A percentile compares a stretch with the other conserved stretches of the same genome.
phyloP scores from a whole-genome alignment of 2,888 invertebrate species.

The Pachydiplax longipennis region DNA sequence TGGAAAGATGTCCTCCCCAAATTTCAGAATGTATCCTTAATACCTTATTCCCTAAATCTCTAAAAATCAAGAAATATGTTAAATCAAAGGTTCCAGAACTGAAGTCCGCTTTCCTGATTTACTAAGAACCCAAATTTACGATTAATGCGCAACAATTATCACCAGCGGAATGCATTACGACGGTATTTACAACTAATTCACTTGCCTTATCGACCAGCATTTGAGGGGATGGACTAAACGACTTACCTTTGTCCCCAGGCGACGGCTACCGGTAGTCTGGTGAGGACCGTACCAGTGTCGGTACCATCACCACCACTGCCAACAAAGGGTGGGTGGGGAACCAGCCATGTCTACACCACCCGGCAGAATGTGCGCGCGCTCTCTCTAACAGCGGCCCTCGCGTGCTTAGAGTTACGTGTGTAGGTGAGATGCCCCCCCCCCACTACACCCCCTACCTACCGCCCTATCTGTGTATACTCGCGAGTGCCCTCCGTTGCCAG shows the following conservation, averaged over 20 bases:
- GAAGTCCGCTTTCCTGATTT: no score
- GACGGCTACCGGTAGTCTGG: slow-evolving; percentile 31
- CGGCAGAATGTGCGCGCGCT: slow-evolving; percentile 23
- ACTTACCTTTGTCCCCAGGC: slow-evolving; percentile 33
- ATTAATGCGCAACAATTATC: neutral
- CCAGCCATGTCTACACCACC: slow-evolving; percentile 24
- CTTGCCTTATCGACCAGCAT: neutral
- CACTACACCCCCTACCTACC: neutral
- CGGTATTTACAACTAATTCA: neutral
- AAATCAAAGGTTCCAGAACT: no score
- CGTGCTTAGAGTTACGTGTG: slow-evolving; percentile 5
- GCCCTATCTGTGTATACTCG: slow-evolving; percentile 13
- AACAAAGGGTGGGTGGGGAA: neutral
- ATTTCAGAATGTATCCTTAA: no score
- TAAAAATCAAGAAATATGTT: no score
- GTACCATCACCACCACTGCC: slow-evolving; percentile 11
- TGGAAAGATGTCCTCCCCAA: no score
- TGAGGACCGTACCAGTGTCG: slow-evolving; percentile 30
- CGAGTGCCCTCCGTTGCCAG: slow-evolving; percentile 41
- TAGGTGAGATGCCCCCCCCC: neutral
- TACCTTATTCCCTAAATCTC: no score
- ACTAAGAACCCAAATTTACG: no score
- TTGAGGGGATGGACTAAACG: neutral
- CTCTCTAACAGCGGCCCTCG: slow-evolving; percentile 4
- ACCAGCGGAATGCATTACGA: neutral